Base-by-base conservation (phyloP, 1,140 invertebrate species). In the Holotrichia oblita region DNA sequence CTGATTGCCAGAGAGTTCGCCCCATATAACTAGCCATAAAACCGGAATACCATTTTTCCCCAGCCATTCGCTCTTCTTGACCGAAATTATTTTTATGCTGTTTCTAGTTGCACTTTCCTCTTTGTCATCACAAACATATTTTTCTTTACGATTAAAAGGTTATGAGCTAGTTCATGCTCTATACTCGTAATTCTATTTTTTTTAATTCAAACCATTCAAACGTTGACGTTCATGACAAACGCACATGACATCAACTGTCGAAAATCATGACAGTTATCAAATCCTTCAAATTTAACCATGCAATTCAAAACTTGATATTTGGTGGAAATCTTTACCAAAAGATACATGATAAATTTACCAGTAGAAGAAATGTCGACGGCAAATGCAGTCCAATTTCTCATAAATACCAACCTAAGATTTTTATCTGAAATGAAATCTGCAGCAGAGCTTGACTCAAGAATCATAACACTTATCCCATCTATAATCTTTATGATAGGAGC, bases 391-490 rank as follows among this genome's bases (percentile, higher is more conserved):
- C 12, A 69, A 7, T 69, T 27, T 27, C 6, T 69, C 8, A 6
- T 69, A 24, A 69, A 69, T 9, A 69, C 27, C 3, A 69, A 69
- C 8, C 20, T 10, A 42, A 22, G 44, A 20, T 76, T 76, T 42
- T 10, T 76, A 27, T 27, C 8, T 3, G 75, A 76, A 76, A 76
- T 76, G 75, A 41, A 55, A 76, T 14, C 24, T n/a, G 75, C 75
- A 34, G n/a, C 75, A 27, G 40, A 55, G 10, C 6, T 76, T 14
- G 75, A 76, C 55, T 59, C 75, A 14, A 76, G 44, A 44, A 44
- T 55, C 17, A 20, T 76, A 41, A 59, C 75, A 14, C 22, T 76
- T 6, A 12, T 76, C 9, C 75, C 75, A 27, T 55, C 40, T 55
- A 55, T 76, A 8, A 24, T 76, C 14, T 76, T 76, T 27, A 27